A percentile compares a stretch with the other conserved stretches of the same genome.
These are phyloP conservation scores for Entomyzon cyanotis DNA, from an alignment of 2,113 vertebrate species.

Conservation along the genomic window DNA sequence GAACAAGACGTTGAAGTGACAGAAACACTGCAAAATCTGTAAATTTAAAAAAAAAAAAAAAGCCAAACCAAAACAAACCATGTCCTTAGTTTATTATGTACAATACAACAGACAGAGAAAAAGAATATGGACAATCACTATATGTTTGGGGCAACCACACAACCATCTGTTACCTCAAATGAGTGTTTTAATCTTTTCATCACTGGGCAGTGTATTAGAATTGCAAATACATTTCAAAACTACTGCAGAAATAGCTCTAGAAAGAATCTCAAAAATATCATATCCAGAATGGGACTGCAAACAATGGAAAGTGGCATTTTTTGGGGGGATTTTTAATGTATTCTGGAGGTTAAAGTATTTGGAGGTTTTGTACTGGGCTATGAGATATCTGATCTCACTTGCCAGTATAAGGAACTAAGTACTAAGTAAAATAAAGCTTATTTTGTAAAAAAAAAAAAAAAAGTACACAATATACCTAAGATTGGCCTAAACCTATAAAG, in stretches of 20 bases:
- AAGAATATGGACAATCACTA: not conserved
- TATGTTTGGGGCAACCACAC: not conserved
- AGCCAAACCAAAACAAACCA: not conserved
- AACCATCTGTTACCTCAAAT: not conserved
- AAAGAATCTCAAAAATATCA: not conserved
- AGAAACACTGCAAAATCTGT: conserved; percentile 57
- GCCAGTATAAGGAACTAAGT: not conserved
- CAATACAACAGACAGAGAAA: not conserved
- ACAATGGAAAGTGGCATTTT: not conserved
- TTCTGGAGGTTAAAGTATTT: not conserved
- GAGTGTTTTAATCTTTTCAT: not conserved
- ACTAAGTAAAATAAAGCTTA: not conserved
- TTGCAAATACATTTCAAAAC: not conserved
- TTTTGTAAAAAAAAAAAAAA: not conserved
- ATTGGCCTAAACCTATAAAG: not conserved
- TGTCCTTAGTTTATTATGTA: not conserved
- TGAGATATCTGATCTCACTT: not conserved
- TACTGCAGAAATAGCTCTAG: not conserved
- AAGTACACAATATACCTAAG: not conserved
- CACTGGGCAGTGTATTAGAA: not conserved
- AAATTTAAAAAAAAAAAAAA: not conserved
- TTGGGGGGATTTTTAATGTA: not conserved
- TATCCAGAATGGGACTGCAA: not conserved
- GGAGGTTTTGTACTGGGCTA: not conserved
- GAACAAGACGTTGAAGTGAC: conserved; percentile 74